These are phyloP conservation scores for Hystrix cristata DNA, from an alignment of 2,113 vertebrate species.

Conservation along the genomic window DNA sequence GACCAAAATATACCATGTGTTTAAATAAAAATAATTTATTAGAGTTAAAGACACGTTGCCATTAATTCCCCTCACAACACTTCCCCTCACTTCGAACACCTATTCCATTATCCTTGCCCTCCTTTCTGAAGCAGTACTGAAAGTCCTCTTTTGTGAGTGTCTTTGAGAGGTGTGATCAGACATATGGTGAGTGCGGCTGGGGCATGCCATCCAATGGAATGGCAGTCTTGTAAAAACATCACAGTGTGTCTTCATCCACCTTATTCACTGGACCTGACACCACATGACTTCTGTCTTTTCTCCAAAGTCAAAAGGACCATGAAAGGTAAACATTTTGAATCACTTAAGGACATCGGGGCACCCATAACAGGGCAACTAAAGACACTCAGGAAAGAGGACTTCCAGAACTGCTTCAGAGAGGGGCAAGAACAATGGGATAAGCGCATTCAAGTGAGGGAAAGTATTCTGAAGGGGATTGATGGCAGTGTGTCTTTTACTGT, in stretches of 20 bases:
- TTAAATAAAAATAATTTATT: background rate
- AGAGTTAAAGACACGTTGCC: background rate
- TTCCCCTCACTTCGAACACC: background rate
- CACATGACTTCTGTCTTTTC: background rate
- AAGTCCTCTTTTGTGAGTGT: background rate
- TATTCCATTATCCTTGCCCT: background rate
- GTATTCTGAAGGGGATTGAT: background rate
- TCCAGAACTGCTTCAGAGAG: background rate
- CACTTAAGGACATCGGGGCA: background rate
- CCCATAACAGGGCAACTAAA: background rate
- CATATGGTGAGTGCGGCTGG: background rate
- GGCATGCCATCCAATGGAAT: background rate
- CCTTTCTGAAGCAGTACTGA: background rate
- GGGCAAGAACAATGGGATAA: background rate
- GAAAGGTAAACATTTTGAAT: background rate
- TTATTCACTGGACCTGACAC: background rate
- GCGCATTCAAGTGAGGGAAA: background rate
- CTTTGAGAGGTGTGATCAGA: background rate
- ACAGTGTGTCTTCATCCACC: background rate
- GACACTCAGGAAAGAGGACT: background rate
- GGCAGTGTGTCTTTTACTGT: background rate
- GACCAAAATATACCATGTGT: background rate
- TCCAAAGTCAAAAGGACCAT: background rate
- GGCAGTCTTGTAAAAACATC: background rate
- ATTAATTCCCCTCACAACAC: background rate